A percentile compares a stretch with the other conserved stretches of the same genome.
Conservation (phyloP, 2,113 vertebrate species). For the Phalacrocorax pelagicus region DNA sequence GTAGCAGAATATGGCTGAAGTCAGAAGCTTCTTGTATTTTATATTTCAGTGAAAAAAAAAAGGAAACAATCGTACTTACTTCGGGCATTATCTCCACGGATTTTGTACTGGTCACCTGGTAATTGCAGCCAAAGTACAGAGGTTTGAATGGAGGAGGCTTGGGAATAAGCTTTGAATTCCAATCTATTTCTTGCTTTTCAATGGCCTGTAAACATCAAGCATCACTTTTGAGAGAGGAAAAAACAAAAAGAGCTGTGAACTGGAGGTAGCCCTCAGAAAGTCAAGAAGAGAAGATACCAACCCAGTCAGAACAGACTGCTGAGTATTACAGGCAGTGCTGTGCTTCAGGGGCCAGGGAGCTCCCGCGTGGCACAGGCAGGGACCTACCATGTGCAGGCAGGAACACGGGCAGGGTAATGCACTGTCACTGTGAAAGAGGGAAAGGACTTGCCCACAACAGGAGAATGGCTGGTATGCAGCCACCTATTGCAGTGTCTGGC, state of each 20-base stretch:
- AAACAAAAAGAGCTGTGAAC: background rate
- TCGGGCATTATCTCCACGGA: background rate
- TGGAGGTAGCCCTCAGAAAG: background rate
- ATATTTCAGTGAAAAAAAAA: background rate
- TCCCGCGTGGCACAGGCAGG: background rate
- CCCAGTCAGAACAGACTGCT: accelerated
- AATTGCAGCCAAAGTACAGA: conserved; percentile 15
- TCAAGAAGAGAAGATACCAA: background rate
- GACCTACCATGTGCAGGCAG: background rate
- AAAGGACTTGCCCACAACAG: background rate
- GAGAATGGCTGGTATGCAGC: background rate
- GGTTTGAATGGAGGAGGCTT: background rate
- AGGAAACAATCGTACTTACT: background rate
- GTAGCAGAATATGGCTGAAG: background rate
- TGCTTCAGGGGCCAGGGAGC: background rate
- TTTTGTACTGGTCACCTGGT: background rate
- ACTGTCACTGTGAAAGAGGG: too few relatives aligned
- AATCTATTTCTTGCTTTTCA: conserved; percentile 12
- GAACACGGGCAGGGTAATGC: background rate
- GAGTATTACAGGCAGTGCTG: background rate
- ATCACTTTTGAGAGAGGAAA: background rate
- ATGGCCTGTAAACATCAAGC: conserved; percentile 19
- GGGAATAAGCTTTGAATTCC: conserved; percentile 7
- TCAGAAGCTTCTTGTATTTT: background rate
- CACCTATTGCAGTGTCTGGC: background rate